Conservation (phyloP, 2,113 vertebrate species). For the Crotalus horridus region DNA sequence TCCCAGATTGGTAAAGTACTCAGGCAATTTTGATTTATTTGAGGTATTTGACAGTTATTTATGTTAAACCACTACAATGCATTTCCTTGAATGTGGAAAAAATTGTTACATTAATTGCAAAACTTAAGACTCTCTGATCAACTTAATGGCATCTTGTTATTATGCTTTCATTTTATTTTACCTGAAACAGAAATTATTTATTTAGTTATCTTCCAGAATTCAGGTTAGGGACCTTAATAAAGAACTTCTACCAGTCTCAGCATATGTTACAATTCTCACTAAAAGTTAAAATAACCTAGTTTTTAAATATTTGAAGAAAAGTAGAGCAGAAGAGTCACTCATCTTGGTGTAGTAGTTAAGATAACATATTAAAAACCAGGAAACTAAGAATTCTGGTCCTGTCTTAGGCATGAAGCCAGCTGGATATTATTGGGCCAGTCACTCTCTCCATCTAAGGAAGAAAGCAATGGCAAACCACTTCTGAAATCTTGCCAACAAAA, state of each 20-base stretch:
- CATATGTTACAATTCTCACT: not conserved
- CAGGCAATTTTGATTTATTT: not conserved
- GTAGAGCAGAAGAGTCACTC: not conserved
- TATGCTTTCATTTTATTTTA: not conserved
- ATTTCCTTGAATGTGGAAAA: not conserved
- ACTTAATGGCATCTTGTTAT: not conserved
- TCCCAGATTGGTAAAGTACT: not conserved
- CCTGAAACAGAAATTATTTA: not conserved
- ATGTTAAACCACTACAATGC: not conserved
- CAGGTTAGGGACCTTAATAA: not conserved
- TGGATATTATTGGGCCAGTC: not conserved
- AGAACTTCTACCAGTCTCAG: not conserved
- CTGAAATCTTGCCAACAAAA: not conserved
- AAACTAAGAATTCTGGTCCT: not conserved
- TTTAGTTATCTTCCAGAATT: not conserved
- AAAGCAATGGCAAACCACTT: not conserved
- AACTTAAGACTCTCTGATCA: not conserved
- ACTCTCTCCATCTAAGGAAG: not conserved
- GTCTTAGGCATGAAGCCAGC: not conserved
- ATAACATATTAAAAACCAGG: not conserved
- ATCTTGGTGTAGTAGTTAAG: not conserved
- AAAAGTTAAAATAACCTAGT: not conserved
- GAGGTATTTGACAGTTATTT: not conserved
- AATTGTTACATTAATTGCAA: not conserved
- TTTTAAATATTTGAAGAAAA: not conserved